A percentile compares a stretch with the other conserved stretches of the same genome.
phyloP scores from a whole-genome alignment of 2,797 vertebrate species.

The Leptodactylus fallax region DNA sequence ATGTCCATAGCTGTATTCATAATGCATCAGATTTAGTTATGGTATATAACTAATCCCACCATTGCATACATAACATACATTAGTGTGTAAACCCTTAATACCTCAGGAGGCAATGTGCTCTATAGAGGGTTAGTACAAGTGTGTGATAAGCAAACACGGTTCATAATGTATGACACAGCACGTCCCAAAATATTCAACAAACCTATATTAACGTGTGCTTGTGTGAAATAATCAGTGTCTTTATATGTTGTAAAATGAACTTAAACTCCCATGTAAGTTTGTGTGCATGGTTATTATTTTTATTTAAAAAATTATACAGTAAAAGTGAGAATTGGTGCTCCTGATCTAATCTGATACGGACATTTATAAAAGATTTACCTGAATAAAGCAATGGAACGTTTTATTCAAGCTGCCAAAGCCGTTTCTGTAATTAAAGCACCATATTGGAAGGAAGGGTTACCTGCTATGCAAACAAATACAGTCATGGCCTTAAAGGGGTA shows the following conservation, averaged over 20 bases:
- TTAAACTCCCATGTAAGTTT: neutral
- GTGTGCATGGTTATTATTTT: no score
- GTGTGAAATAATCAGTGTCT: neutral
- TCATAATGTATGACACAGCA: neutral
- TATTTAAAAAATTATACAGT: neutral
- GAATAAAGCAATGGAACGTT: neutral
- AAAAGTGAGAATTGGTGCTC: neutral
- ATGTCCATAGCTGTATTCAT: constrained; percentile 12
- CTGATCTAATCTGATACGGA: neutral
- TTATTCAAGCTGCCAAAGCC: no score
- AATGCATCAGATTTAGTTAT: constrained; percentile 19
- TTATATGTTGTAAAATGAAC: neutral
- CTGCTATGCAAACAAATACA: no score
- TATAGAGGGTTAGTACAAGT: neutral
- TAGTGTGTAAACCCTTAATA: neutral
- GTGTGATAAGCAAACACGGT: no score
- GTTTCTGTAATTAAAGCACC: no score
- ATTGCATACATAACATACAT: constrained; percentile 6
- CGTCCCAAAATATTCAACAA: neutral
- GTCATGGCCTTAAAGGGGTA: no score
- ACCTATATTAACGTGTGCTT: neutral
- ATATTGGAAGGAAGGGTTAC: no score
- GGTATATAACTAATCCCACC: neutral
- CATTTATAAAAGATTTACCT: neutral
- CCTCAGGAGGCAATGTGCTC: neutral